Evolutionary conservation across 2,113 vertebrate species (phyloP), one percentile per base, ranked within the genome.

Genomic region (Orycteropus afer): DNA sequence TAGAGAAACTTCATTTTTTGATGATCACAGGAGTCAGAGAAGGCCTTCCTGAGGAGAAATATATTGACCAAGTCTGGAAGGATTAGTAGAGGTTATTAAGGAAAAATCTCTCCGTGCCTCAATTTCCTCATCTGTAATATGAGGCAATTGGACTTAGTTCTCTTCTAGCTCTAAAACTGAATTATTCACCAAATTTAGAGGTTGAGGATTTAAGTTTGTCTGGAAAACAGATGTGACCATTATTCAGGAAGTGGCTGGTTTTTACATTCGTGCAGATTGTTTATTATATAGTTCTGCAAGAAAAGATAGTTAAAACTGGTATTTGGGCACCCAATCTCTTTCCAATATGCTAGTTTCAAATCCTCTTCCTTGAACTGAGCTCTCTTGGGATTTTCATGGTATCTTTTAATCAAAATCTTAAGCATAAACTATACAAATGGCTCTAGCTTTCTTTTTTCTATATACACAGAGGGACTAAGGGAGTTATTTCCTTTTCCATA

Each of bases 371-470:
- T 94, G 65, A 22, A 29, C 77, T 84, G 32, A 53, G 80, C 20
- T 83, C 91, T 92, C 79, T 6, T 84, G 95, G 67, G 91, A 93
- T 85, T 94, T 94, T 79, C 81, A 93, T 92, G 69, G 37, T 91
- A 91, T 96, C 96, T 96, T 96, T 96, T 95, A 96, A 97, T 97
- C 92, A 95, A 95, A 97, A 96, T 83, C 61, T 81, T 79, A 77
- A 96, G 77, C 91, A 93, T 67, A 95, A 93, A 82, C 91, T 83
- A 63, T 53, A 78, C 83, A 95, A 71, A 95, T 73, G 59, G 69
- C 42, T 95, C 69, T 83, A 92, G 86, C 71, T 80, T 95, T 97
- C 49, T 84, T 76, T 92, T n/a, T 92, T 94, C 71, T 67, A 89
- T 95, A 95, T 95, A 84, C 94, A 85, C 93, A 91, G 63, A 93